phyloP scores from a whole-genome alignment of 2,888 invertebrate species.

The Eupithecia exiguata region DNA sequence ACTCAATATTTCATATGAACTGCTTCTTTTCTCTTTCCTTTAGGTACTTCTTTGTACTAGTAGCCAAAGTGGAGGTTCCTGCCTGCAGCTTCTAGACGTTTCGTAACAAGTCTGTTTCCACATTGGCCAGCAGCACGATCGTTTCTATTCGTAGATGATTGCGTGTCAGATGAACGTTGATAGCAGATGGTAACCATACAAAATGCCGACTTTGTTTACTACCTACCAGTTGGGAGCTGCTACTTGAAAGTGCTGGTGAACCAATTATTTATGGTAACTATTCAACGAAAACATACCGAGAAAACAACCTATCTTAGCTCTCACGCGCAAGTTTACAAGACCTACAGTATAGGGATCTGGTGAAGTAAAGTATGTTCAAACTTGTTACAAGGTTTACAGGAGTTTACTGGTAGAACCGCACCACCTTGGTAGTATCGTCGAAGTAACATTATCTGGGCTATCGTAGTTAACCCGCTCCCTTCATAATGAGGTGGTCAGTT shows the following conservation, averaged over 20 bases:
- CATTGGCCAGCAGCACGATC: conserved; percentile 14
- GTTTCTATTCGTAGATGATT: conserved; percentile 36
- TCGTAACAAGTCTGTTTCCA: neutral
- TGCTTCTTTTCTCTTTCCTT: neutral
- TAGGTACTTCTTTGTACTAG: neutral
- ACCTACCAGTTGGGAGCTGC: neutral
- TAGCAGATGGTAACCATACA: conserved; percentile 17
- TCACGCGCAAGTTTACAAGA: neutral
- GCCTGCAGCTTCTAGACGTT: neutral
- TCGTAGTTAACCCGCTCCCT: too few relatives aligned
- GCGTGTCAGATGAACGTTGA: conserved; percentile 37
- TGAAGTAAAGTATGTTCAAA: neutral
- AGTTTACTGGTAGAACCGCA: too few relatives aligned
- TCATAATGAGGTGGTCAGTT: too few relatives aligned
- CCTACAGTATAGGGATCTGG: neutral
- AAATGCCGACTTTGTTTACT: conserved; percentile 21
- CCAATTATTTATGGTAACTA: conserved; percentile 5
- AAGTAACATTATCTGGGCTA: too few relatives aligned
- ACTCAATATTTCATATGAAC: neutral
- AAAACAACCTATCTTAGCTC: neutral
- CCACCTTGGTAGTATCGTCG: too few relatives aligned
- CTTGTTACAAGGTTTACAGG: too few relatives aligned
- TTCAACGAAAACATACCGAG: neutral
- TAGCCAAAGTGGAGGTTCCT: neutral
- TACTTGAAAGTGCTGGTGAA: neutral